These are phyloP conservation scores for Apotomis betuletana DNA, from an alignment of 2,888 invertebrate genomes.

Conservation along the genomic window DNA sequence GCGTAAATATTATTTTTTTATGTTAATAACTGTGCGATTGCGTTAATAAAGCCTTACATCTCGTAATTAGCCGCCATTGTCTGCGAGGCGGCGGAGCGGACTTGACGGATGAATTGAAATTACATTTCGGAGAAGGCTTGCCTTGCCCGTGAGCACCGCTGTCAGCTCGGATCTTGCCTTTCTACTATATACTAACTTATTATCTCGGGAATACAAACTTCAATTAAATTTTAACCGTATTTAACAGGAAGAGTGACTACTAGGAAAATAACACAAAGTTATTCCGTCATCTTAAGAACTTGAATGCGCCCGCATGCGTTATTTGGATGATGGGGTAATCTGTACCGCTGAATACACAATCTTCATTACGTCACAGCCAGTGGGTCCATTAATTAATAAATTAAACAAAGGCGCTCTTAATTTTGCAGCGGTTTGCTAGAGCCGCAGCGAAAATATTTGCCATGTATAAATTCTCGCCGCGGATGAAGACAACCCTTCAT, in stretches of 20 bases:
- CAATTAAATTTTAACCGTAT: background rate
- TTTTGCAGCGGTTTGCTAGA: constrained; percentile 66
- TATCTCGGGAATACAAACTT: background rate
- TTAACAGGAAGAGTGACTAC: background rate
- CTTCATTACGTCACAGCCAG: constrained; percentile 60
- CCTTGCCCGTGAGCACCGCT: constrained; percentile 53
- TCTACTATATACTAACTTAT: background rate
- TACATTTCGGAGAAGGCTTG: constrained; percentile 59
- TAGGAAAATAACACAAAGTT: background rate
- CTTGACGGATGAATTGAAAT: constrained; percentile 67
- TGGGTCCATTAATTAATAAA: constrained; percentile 82
- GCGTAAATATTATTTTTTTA: constrained; percentile 83
- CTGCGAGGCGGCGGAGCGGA: constrained; percentile 68
- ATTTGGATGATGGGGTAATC: constrained; percentile 53
- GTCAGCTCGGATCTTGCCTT: constrained; percentile 42
- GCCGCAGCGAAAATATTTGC: constrained; percentile 81
- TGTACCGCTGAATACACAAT: constrained; percentile 52
- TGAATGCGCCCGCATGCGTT: constrained; percentile 35
- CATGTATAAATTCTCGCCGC: constrained; percentile 79
- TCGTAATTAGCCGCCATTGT: constrained; percentile 79
- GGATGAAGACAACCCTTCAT: constrained; percentile 83
- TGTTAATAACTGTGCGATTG: constrained; percentile 81
- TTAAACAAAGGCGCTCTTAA: constrained; percentile 80
- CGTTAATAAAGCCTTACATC: constrained; percentile 83
- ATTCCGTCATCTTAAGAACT: background rate